Conservation (phyloP, 30 jellyfish, hydroid and myxozoan species). For the Aurelia sp. region DNA sequence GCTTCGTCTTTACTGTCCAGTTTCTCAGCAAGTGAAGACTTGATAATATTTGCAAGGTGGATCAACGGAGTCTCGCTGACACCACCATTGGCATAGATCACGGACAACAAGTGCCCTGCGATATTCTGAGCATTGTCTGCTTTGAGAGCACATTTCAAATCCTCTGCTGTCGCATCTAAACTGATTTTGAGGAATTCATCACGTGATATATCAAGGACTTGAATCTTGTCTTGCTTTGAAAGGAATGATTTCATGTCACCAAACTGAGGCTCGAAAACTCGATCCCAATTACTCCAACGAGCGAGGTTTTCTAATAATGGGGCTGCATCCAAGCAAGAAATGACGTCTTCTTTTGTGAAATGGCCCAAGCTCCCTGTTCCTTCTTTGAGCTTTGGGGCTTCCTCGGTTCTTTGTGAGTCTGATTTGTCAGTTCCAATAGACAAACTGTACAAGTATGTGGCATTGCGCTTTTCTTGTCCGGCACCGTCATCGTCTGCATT, state of each 20-base stretch:
- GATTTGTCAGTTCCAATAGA: conserved; percentile 15
- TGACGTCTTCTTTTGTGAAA: conserved; percentile 41
- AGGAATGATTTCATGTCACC: conserved; percentile 68
- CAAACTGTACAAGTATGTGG: conserved; percentile 32
- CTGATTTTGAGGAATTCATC: conserved; percentile 41
- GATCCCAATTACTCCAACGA: conserved; percentile 76
- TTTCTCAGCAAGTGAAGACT: conserved; percentile 28
- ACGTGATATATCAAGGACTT: conserved; percentile 53
- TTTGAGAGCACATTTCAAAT: conserved; percentile 28
- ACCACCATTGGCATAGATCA: conserved; percentile 56
- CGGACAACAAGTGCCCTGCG: conserved; percentile 66
- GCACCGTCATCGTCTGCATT: background rate
- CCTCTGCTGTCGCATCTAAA: conserved; percentile 57
- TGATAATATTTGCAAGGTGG: conserved; percentile 57
- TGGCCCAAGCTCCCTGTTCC: conserved; percentile 13
- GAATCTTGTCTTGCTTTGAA: conserved; percentile 18
- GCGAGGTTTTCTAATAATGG: conserved; percentile 78
- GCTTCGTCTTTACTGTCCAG: background rate
- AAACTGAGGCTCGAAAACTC: conserved; percentile 60
- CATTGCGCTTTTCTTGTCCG: background rate
- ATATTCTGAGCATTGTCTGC: conserved; percentile 40
- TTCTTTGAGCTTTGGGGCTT: too few relatives aligned
- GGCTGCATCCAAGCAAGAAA: conserved; percentile 50
- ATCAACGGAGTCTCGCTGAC: conserved; percentile 68
- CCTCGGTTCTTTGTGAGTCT: background rate